These are phyloP conservation scores for Nanorana parkeri DNA, from an alignment of 2,113 vertebrate genomes.

Conservation along the genomic window DNA sequence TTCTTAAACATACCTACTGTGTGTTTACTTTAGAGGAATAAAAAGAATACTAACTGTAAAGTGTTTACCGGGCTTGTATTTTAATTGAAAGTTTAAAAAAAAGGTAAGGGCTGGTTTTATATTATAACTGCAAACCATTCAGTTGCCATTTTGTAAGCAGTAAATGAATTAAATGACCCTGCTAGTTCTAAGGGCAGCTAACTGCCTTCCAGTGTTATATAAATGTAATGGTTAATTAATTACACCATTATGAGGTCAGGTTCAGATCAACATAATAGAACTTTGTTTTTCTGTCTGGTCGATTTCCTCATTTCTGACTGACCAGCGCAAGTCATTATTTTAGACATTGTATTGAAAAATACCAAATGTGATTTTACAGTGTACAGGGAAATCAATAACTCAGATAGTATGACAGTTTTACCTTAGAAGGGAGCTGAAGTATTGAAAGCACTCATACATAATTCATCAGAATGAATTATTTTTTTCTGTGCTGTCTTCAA, in stretches of 20 bases:
- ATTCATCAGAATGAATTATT: slow-evolving; percentile 14
- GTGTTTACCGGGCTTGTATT: no score
- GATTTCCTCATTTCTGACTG: slow-evolving; percentile 37
- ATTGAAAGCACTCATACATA: slow-evolving; percentile 16
- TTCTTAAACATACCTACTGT: no score
- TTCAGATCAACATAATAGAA: slow-evolving; percentile 39
- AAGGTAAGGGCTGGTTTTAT: not conserved
- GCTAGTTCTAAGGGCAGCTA: slow-evolving; percentile 22
- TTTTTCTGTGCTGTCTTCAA: not conserved
- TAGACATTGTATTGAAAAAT: slow-evolving; percentile 27
- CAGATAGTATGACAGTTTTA: slow-evolving; percentile 29
- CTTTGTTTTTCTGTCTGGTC: slow-evolving; percentile 17
- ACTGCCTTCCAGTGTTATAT: slow-evolving; percentile 15
- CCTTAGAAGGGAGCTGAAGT: not conserved
- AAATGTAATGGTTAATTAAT: slow-evolving; percentile 52
- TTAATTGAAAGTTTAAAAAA: no score
- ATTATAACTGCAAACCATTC: not conserved
- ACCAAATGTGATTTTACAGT: slow-evolving; percentile 19
- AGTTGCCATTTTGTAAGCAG: not conserved
- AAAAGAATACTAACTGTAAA: no score
- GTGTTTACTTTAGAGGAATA: no score
- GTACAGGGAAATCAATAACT: slow-evolving; percentile 43
- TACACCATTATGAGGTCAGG: slow-evolving; percentile 41
- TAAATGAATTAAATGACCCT: slow-evolving; percentile 37
- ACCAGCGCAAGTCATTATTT: slow-evolving; percentile 33